Percentiles rank a stretch among this genome's conserved stretches.
phyloP scores from a whole-genome alignment of 2,888 invertebrate species.

The Abscondita cerata region DNA sequence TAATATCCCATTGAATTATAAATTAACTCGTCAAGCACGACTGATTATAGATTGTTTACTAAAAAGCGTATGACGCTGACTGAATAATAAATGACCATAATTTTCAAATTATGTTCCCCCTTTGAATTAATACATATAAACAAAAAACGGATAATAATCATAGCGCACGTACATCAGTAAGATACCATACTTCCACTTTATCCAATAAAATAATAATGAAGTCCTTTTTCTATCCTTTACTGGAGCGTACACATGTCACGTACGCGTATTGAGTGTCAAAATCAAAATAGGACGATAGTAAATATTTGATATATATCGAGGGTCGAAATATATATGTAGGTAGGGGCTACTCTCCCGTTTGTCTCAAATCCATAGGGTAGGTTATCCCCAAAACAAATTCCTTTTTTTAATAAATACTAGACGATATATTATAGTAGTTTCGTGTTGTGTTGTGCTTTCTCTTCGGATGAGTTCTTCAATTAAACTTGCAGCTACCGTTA shows the following conservation, averaged over 20 bases:
- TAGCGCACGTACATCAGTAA: no score
- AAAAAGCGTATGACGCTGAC: constrained; percentile 14
- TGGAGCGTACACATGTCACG: constrained; percentile 1
- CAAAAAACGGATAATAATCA: not conserved
- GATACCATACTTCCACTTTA: not conserved
- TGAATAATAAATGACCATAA: constrained; percentile 18
- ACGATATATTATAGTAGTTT: no score
- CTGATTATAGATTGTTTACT: constrained; percentile 6
- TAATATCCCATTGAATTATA: constrained; percentile 22
- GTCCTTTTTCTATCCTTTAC: not conserved
- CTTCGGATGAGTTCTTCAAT: no score
- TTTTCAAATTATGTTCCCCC: constrained; percentile 15
- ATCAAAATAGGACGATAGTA: constrained; percentile 16
- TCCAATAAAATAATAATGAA: constrained; percentile 1
- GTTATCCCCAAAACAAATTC: constrained; percentile 13
- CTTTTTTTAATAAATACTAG: no score
- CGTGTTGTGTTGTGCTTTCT: no score
- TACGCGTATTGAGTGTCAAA: constrained; percentile 19
- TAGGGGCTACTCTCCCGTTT: constrained; percentile 15
- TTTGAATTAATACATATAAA: not conserved
- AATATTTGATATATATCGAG: constrained; percentile 30
- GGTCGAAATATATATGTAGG: constrained; percentile 23
- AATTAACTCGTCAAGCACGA: constrained; percentile 17
- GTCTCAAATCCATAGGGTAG: constrained; percentile 22
- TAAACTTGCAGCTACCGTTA: no score